Base-by-base conservation (phyloP, 2,113 vertebrate genomes). In the Strix aluco region DNA sequence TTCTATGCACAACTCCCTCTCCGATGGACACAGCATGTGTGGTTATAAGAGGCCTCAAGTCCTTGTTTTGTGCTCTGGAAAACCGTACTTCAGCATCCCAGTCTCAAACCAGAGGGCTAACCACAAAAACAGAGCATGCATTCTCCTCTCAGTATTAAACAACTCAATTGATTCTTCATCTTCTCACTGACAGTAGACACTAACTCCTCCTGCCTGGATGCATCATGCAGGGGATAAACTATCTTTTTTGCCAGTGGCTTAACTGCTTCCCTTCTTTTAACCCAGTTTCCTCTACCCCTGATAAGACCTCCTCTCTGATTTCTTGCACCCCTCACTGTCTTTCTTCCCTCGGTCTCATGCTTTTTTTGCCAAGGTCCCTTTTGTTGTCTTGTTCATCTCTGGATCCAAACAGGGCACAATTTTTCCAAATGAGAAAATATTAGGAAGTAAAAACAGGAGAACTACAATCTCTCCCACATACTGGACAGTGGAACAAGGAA, bases 1-100 rank as follows among this genome's bases (percentile, higher is more conserved):
- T 51, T 47, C 40, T 79, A 36, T 47, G 54, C 38, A 58, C 19
- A 65, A 58, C 15, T 52, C 36, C 15, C 11, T 55, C 61, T 75
- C 57, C 2, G 3, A 66, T 1, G 5, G 47, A 81, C 15, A 73
- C 7, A 84, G 17, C 8, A 36, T 1, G 10, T 40, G 44, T 0
- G 1, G 52, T 27, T 54, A 2, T 12, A 46, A 74, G 30, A 46
- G 18, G 15, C 51, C 32, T 52, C 30, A n/a, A 61, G 46, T 15
- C 36, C 42, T 23, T 57, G 49, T 42, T 88, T 38, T 14, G 6
- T 73, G 51, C 77, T 38, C 51, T 66, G 42, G 14, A 54, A 86
- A 78, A 46, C 3, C 0, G 0, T 42, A 34, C 51, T 90, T 49
- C 47, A 21, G 22, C 27, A 58, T 9, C 12, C 13, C 29, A 47